These are phyloP conservation scores for Conus canariensis DNA, from an alignment of 2,888 invertebrate genomes.

Conservation along the genomic window DNA sequence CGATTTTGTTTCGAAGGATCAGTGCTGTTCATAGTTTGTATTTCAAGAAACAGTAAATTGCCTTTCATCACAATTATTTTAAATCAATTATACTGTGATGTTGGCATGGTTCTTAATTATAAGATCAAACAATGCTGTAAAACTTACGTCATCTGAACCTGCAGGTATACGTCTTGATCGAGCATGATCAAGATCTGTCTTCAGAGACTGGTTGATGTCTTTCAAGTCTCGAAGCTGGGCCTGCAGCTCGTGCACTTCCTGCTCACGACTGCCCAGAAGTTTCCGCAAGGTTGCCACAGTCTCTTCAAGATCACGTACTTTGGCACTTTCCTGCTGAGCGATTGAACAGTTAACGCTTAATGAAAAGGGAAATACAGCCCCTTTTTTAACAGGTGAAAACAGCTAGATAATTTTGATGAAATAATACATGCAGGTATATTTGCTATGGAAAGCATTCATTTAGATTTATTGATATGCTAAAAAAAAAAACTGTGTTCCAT, in stretches of 20 bases:
- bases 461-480: too few relatives aligned
- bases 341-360: background rate
- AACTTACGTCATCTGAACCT: slow-evolving; percentile 43
- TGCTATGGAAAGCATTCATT: too few relatives aligned
- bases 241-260: slow-evolving; percentile 63
- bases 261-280: slow-evolving; percentile 60
- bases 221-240: slow-evolving; percentile 59
- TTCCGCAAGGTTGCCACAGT: slow-evolving; percentile 64
- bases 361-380: background rate
- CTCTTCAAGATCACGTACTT: slow-evolving; percentile 61
- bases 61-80: too few relatives aligned
- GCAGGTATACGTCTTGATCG: slow-evolving; percentile 26
- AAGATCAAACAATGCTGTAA: too few relatives aligned
- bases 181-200: slow-evolving; percentile 61
- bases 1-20: too few relatives aligned
- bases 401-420: background rate
- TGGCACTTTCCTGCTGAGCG: slow-evolving; percentile 1
- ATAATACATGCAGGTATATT: background rate
- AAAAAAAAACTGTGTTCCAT: too few relatives aligned
- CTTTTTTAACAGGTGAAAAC: background rate
- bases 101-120: too few relatives aligned
- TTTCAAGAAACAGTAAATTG: too few relatives aligned
- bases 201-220: slow-evolving; percentile 63
- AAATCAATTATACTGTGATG: too few relatives aligned
- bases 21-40: too few relatives aligned